Base-by-base conservation (phyloP, 2,113 vertebrate species). In the Brachyhypopomus occidentalis region DNA sequence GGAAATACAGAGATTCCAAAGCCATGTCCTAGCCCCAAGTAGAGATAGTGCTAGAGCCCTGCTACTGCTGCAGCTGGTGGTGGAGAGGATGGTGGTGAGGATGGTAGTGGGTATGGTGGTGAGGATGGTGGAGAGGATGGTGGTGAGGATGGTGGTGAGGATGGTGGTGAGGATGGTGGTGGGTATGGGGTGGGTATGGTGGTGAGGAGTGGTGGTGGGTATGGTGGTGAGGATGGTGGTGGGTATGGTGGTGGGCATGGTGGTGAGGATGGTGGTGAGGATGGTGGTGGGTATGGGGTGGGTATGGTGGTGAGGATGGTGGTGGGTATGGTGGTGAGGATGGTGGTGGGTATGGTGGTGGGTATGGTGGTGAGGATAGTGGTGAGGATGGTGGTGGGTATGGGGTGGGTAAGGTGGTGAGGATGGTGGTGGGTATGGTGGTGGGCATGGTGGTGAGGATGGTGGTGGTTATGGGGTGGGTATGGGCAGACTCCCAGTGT, bases 221-320 rank as follows among this genome's bases (percentile, higher is more conserved):
- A 30, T 30, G 30, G n/a, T n/a, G 30, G 30, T 30, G 3, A 30
- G 30, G 30, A 3, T 30, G n/a, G n/a, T n/a, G n/a, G 3, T 30
- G 30, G 30, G 30, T 30, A 30, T 30, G n/a, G n/a, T n/a, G n/a
- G n/a, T n/a, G n/a, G n/a, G n/a, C n/a, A n/a, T n/a, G n/a, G n/a
- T n/a, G n/a, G n/a, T n/a, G n/a, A n/a, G n/a, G n/a, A n/a, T 69
- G 66, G n/a, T 22, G 19, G 17, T 5, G 45, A 30, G 52, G 62
- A 77, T 77, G 52, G 66, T 63, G 25, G 38, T 48, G 75, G n/a
- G n/a, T n/a, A n/a, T n/a, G n/a, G n/a, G 9, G 9, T 48, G 41
- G 41, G 41, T 75, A 41, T 22, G 55, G 59, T 60, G 55, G 60
- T 41, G 56, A 55, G 11, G 25, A n/a, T n/a, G n/a, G n/a, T n/a